A percentile compares a stretch with the other conserved stretches of the same genome.
phyloP scores from a whole-genome alignment of 1,140 invertebrate species.

The Drosophila guanche region DNA sequence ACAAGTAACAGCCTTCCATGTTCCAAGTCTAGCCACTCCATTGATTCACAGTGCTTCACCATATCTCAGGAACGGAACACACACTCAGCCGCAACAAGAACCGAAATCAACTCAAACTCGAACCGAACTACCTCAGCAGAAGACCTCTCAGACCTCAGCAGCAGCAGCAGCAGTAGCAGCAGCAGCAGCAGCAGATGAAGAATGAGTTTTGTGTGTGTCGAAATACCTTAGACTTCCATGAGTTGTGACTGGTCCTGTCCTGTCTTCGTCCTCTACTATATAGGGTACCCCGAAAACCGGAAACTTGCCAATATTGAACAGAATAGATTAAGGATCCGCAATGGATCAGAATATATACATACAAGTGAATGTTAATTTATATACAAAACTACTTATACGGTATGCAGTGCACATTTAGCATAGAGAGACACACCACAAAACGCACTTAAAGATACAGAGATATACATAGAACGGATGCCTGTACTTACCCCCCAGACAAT shows the following conservation, averaged over 20 bases:
- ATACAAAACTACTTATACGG: constrained; percentile 9
- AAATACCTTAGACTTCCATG: constrained; percentile 53
- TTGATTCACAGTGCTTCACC: constrained; percentile 51
- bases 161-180: constrained; percentile 5
- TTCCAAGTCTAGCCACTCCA: constrained; percentile 45
- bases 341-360: constrained; percentile 15
- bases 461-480: constrained; percentile 32
- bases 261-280: background rate
- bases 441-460: constrained; percentile 34
- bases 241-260: constrained; percentile 48
- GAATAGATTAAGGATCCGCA: constrained; percentile 41
- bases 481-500: constrained; percentile 41
- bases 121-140: constrained; percentile 70
- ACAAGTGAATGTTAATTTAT: constrained; percentile 38
- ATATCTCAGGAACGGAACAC: constrained; percentile 63
- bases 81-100: constrained; percentile 23
- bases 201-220: constrained; percentile 30
- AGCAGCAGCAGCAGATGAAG: constrained; percentile 15
- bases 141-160: too few relatives aligned
- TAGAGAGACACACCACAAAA: constrained; percentile 24
- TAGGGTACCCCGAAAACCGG: constrained; percentile 14
- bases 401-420: constrained; percentile 34
- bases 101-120: constrained; percentile 28
- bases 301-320: constrained; percentile 43
- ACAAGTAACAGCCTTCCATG: constrained; percentile 34